A percentile compares a stretch with the other conserved stretches of the same genome.
These are phyloP conservation scores for Lycophotia porphyrea DNA, from an alignment of 2,888 invertebrate species.

Conservation along the genomic window DNA sequence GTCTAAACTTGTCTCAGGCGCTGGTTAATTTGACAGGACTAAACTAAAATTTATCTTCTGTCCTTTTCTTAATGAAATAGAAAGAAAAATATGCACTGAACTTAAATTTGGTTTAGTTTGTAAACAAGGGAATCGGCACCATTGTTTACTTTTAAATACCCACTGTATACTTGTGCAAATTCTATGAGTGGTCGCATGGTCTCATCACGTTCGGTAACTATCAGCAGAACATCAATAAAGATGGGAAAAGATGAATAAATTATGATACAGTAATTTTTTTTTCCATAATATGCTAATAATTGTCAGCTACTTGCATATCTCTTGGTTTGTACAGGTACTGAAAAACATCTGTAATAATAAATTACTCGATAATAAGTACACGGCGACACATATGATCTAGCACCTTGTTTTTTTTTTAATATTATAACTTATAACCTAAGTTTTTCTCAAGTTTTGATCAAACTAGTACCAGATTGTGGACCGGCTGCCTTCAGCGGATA, in stretches of 20 bases:
- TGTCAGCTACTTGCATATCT: slow-evolving; percentile 1
- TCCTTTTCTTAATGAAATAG: too few species aligned
- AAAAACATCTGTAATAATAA: slow-evolving; percentile 40
- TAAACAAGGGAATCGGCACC: too few species aligned
- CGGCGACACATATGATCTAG: slow-evolving; percentile 17
- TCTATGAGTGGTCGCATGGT: background rate
- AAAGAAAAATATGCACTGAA: too few species aligned
- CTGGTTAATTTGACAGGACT: too few species aligned
- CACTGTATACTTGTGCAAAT: background rate
- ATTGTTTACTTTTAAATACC: too few species aligned
- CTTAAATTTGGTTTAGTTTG: too few species aligned
- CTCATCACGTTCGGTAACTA: background rate
- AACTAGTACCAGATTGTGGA: background rate
- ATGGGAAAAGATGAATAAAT: background rate
- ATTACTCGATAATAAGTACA: slow-evolving; percentile 18
- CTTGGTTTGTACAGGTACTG: slow-evolving; percentile 3
- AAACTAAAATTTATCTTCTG: too few species aligned
- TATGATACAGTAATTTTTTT: too few species aligned
- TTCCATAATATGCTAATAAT: slow-evolving; percentile 13
- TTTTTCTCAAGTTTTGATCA: background rate
- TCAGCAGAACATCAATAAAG: background rate
- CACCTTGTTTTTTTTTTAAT: background rate
- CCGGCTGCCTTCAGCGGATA: background rate
- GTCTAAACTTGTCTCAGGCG: too few species aligned
- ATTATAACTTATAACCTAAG: background rate